phyloP scores from a whole-genome alignment of 2,797 vertebrate genomes.

The Sebastes minor region DNA sequence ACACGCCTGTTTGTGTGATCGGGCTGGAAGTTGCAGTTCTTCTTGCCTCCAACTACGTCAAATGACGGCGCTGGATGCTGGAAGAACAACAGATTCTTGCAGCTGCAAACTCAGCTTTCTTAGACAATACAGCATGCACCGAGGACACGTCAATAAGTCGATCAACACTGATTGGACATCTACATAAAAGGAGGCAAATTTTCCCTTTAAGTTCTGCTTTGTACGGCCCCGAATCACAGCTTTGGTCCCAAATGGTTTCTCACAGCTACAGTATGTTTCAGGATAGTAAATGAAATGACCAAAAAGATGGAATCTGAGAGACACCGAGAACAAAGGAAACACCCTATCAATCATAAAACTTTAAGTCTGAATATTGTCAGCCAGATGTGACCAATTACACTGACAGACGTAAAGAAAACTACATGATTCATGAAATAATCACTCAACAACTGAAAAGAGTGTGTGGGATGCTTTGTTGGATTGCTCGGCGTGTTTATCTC shows the following conservation, averaged over 20 bases:
- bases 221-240: neutral
- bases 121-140: neutral
- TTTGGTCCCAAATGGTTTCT: neutral
- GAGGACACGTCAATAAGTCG: too few species aligned
- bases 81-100: neutral
- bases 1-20: fast-evolving
- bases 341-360: neutral
- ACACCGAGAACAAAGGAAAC: neutral
- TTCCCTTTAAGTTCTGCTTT: neutral
- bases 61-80: neutral
- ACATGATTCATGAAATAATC: neutral
- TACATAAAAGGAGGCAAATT: neutral
- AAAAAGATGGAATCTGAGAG: neutral
- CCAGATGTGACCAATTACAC: neutral
- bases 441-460: neutral
- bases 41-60: neutral
- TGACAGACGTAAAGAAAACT: neutral
- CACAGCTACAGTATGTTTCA: neutral
- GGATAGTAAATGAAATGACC: neutral
- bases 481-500: neutral
- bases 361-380: neutral
- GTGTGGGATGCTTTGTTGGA: neutral
- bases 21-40: neutral
- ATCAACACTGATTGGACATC: neutral
- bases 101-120: neutral